These are phyloP conservation scores for Matsumurasca onukii DNA, from an alignment of 1,140 invertebrate species.

Conservation along the genomic window DNA sequence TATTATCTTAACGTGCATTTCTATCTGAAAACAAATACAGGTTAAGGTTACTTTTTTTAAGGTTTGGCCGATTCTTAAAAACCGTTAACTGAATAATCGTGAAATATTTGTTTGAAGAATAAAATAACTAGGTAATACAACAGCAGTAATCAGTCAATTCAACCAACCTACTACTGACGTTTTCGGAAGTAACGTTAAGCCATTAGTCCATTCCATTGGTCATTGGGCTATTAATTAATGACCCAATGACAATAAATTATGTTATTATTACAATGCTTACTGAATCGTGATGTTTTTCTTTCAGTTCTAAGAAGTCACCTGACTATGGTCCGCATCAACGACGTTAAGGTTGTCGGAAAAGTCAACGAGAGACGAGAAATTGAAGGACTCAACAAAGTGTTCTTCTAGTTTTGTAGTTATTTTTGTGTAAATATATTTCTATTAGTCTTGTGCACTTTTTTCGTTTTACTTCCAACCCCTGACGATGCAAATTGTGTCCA, in stretches of 20 bases:
- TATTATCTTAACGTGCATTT: neutral
- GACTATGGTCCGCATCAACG: conserved; percentile 31
- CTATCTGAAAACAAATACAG: too few relatives aligned
- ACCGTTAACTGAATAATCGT: too few relatives aligned
- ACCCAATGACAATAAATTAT: neutral
- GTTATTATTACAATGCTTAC: neutral
- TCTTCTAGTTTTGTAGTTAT: conserved; percentile 1
- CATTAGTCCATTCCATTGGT: neutral
- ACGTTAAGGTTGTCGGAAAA: conserved; percentile 25
- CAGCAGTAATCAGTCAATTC: neutral
- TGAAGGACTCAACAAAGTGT: conserved; percentile 23
- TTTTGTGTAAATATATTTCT: neutral
- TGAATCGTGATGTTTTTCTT: neutral
- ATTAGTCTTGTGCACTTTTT: too few relatives aligned
- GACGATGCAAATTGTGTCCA: too few relatives aligned
- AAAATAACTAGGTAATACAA: neutral
- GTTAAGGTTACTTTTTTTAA: too few relatives aligned
- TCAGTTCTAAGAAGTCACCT: conserved; percentile 27
- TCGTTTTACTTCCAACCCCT: too few relatives aligned
- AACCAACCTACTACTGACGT: neutral
- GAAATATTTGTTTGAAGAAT: neutral
- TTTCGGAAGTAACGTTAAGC: neutral
- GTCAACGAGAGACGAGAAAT: conserved; percentile 24
- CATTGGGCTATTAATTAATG: neutral
- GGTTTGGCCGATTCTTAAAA: too few relatives aligned